Evolutionary conservation across 2,797 vertebrate species (phyloP), one percentile per base, ranked within the genome.

Genomic region (Liasis olivaceus): DNA sequence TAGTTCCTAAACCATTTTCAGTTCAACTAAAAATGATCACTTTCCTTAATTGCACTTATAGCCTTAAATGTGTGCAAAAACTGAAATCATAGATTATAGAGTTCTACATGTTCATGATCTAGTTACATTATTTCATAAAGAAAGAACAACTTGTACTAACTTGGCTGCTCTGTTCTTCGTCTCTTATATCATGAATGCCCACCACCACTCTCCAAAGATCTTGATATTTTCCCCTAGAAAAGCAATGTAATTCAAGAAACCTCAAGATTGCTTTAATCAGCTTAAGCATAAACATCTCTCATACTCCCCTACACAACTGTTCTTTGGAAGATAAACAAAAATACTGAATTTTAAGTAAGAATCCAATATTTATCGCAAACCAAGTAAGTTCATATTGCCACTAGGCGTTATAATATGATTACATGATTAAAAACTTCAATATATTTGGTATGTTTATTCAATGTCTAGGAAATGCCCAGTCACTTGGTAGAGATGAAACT

Each of bases 181-280:
- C 90, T 91, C 91, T 69, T 56, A 97, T 89, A 69, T 97, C 95
- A 63, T 96, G 96, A 54, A 95, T 54, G 77, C 96, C 96, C 4
- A 94, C 94, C 59, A 93, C 94, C 20, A 96, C 95, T 69, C 91
- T 93, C 94, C 96, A 95, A n/a, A 94, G 36, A 14, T 93, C 89
- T 54, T 20, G 66, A 58, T 95, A 92, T 5, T 69, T 59, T 72
- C 94, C 85, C 89, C 95, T 96, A 7, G 54, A 90, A 58, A 86
- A 60, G 64, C n/a, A 92, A 66, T 59, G 94, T 64, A 94, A 20
- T 11, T 1, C 6, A 87, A 90, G 2, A 36, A 58, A 58, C 0
- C 22, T 93, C 81, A 91, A 13, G 28, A 60, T 3, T 89, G n/a
- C 81, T 59, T 69, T 64, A 54, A 62, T 81, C 20, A 60, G 5